A percentile compares a stretch with the other conserved stretches of the same genome.
phyloP scores from a whole-genome alignment of 2,888 invertebrate species.

The Andrena fulva region DNA sequence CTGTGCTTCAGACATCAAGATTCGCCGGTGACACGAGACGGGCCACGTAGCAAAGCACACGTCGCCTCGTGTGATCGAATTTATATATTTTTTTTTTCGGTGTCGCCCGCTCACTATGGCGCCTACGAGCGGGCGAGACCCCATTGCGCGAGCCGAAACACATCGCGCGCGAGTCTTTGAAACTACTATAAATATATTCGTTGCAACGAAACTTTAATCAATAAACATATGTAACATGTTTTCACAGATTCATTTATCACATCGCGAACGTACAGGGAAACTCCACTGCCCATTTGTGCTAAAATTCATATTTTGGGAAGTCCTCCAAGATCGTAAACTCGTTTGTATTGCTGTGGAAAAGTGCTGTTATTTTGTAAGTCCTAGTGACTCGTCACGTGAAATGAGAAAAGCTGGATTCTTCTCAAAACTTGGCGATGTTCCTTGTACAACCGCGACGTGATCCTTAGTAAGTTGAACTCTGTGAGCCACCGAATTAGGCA shows the following conservation, averaged over 20 bases:
- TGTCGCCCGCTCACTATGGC: slow-evolving; percentile 26
- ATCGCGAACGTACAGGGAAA: neutral
- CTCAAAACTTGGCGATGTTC: too few species aligned
- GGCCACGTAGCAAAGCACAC: neutral
- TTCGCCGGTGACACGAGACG: neutral
- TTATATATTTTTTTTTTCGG: neutral
- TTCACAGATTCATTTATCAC: neutral
- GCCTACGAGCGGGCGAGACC: slow-evolving; percentile 32
- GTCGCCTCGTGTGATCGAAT: too few species aligned
- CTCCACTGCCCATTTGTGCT: too few species aligned
- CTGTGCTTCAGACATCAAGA: neutral
- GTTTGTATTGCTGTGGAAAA: too few species aligned
- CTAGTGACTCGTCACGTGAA: too few species aligned
- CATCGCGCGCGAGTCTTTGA: neutral
- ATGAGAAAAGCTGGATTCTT: too few species aligned
- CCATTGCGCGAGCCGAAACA: neutral
- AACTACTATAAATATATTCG: slow-evolving; percentile 8
- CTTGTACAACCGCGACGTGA: too few species aligned
- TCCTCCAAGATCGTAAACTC: too few species aligned
- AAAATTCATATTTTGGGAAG: too few species aligned
- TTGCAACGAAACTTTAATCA: slow-evolving; percentile 38
- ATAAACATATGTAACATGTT: slow-evolving; percentile 24
- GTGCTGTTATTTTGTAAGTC: too few species aligned
- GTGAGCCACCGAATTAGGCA: too few species aligned
- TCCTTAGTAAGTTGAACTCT: too few species aligned